Evolutionary conservation across 2,797 vertebrate genomes (phyloP).

Genomic region (Neopelma chrysocephalum): DNA sequence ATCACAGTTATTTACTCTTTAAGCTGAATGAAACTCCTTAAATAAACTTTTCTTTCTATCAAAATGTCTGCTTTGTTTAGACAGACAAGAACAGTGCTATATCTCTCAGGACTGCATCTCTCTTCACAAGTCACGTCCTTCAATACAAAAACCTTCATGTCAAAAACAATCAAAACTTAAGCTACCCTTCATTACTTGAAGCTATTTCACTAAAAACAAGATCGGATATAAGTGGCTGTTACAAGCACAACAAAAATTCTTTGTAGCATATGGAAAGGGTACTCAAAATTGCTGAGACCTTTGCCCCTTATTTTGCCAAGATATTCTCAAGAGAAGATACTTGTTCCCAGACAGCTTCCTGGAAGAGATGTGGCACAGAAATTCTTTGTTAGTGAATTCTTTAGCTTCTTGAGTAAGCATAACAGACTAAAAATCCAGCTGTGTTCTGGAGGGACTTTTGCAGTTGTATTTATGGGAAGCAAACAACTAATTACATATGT

Average conservation of each 20-base stretch:
- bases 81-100: neutral
- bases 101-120: constrained; percentile 11
- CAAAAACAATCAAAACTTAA: constrained; percentile 50
- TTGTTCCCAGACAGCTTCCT: neutral
- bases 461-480: neutral
- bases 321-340: neutral
- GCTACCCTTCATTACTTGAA: neutral
- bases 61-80: constrained; percentile 23
- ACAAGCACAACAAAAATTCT: neutral
- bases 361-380: neutral
- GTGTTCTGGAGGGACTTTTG: neutral
- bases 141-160: constrained; percentile 26
- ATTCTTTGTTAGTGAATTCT: neutral
- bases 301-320: neutral
- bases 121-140: constrained; percentile 3
- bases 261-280: neutral
- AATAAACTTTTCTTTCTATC: constrained; percentile 42
- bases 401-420: neutral
- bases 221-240: neutral
- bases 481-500: neutral
- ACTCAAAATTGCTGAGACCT: neutral
- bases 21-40: constrained; percentile 43
- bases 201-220: neutral
- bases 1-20: constrained; percentile 57
- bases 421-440: neutral